Evolutionary conservation across 2,888 invertebrate species (phyloP), one percentile per base, ranked within the genome.

Genomic region (Orthosia gracilis): DNA sequence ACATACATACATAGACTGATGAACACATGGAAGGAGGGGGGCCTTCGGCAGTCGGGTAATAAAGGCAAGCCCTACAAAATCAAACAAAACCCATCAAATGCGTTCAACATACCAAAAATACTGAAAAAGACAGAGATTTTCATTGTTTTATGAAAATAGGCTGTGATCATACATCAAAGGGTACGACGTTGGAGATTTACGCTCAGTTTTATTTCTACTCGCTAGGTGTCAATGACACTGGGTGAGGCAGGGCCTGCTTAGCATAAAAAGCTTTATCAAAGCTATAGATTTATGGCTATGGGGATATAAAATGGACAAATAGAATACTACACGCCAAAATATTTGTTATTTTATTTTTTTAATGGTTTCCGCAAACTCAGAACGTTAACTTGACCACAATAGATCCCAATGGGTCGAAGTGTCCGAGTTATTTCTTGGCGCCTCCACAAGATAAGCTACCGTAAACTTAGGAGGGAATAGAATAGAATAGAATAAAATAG

Each of bases 81-180:
- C 47, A 23, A 49, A n/a, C 21, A 45, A 15, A 66, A 23, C 15
- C 45, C 40, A 59, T 59, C 55, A 15, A 50, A 64, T 59, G 59
- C 81, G 50, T 17, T 18, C 31, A 64, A 61, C 59, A 21, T 47
- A 2, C 12, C 54, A 31, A 80, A 50, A 54, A 68, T 45, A 79
- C 84, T 62, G 47, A 57, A 49, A 71, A 18, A 69, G 18, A 64
- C 50, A 50, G 21, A 66, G 47, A 65, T 73, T 70, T 76, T 78
- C 54, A 74, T 71, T 50, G 52, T 65, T 67, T 76, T 82, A 85
- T 71, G 66, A 62, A 78, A 80, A 83, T 85, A 77, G 82, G 73
- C 67, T 62, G 50, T 52, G 70, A 65, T 84, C 85, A 76, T 90
- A 87, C 77, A 86, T 89, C 88, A 90, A 83, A 85, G 72, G 82